These are phyloP conservation scores for Microplitis mediator DNA, from an alignment of 1,140 invertebrate genomes.

Conservation along the genomic window DNA sequence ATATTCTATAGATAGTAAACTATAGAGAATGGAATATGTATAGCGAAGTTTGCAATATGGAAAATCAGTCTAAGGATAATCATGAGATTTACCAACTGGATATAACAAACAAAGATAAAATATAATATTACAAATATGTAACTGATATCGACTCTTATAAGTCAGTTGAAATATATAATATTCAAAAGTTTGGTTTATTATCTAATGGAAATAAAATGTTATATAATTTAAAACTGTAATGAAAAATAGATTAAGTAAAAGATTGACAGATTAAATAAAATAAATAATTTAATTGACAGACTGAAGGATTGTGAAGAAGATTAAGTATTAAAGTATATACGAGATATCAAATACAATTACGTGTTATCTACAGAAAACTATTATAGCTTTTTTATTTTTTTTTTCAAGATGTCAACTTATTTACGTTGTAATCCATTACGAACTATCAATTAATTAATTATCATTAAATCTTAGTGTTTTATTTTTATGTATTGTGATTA, in stretches of 20 bases:
- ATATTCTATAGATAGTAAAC: not conserved
- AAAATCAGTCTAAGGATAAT: conserved; percentile 7
- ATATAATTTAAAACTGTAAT: not conserved
- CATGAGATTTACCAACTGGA: not conserved
- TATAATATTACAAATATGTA: not conserved
- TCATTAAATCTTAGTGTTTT: no score
- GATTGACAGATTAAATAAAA: not conserved
- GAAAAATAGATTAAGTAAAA: not conserved
- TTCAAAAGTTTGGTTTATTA: no score
- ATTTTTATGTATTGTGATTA: no score
- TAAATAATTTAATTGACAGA: conserved; percentile 25
- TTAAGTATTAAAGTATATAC: not conserved
- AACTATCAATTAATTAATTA: no score
- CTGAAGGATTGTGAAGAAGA: conserved; percentile 6
- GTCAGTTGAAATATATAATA: no score
- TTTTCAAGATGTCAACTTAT: no score
- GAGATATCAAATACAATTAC: not conserved
- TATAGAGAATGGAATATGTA: not conserved
- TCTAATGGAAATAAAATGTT: no score
- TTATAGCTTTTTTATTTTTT: no score
- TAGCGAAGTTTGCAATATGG: not conserved
- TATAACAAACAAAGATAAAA: not conserved
- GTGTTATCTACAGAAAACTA: no score
- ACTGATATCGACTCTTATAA: no score
- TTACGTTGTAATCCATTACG: no score